Evolutionary conservation across 2,797 vertebrate species (phyloP), one percentile per base, ranked within the genome.

Genomic region (Oophaga sylvatica): DNA sequence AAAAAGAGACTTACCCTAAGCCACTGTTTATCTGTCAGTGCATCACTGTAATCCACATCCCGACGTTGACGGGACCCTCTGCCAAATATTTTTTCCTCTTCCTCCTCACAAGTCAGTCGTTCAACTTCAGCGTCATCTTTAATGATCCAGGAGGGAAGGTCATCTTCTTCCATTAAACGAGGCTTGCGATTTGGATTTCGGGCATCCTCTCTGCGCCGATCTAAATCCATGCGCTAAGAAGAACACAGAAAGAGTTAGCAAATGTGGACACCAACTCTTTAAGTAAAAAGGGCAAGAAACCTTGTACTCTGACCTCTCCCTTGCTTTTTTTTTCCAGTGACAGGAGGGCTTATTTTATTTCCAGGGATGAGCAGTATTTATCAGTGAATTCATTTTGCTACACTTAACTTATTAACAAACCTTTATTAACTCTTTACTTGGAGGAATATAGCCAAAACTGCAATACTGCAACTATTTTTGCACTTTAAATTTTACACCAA

Each of bases 21-120:
- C 98, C 98, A 99, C 90, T 99, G 98, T 78, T 99, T 99, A 90
- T 99, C 98, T 0, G 98, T 99, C 90, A 99, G 95, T 0, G 98
- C 92, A 60, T 99, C 98, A 0, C 98, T 98, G 94, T 99, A 99
- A 93, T 99, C 98, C 78, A 99, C 98, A 26, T 99, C 98, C 12
- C 97, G 95, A 53, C 98, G 97, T 6, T 96, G 96, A 81, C 98
- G 98, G 0, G 98, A 99, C 0, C 98, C 98, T 41, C 98, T 93
- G 0, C 98, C 98, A 0, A 99, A 99, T 93, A 99, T 96, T 91
- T 99, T 99, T 92, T 99, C 98, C 67, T 98, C 96, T 70, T 99
- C 98, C 16, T 99, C 98, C 89, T 98, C 97, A n/a, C 97, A 99
- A 0, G 98, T 99, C 57, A 99, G 97, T 35, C 98, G 94, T 85